Conservation (phyloP, 2,113 vertebrate genomes). For the Ochotona curzoniae region DNA sequence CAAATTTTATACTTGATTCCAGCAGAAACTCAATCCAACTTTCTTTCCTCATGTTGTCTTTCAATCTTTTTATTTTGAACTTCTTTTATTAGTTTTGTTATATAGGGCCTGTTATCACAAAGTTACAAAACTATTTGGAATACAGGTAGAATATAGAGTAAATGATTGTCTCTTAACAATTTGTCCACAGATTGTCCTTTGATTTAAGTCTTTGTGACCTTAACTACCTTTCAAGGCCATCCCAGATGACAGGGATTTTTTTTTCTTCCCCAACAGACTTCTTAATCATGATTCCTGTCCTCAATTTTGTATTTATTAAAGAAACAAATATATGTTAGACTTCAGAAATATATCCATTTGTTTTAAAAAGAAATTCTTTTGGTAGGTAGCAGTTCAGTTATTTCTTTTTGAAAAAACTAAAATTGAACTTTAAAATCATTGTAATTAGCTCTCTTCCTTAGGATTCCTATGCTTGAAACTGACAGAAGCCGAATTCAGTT, state of each 20-base stretch:
- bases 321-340: background rate
- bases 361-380: background rate
- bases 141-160: background rate
- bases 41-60: background rate
- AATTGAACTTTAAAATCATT: background rate
- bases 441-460: constrained; percentile 33
- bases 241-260: background rate
- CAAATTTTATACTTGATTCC: background rate
- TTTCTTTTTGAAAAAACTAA: constrained; percentile 44
- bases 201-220: background rate
- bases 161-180: background rate
- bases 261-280: background rate
- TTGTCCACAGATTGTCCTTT: background rate
- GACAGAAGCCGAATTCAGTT: background rate
- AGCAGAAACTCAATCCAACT: background rate
- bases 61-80: constrained; percentile 45
- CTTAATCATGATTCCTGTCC: constrained; percentile 17
- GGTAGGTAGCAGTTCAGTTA: background rate
- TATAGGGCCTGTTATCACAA: background rate
- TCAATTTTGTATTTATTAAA: constrained; percentile 30
- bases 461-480: background rate
- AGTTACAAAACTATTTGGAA: constrained; percentile 7
- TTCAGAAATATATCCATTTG: background rate
- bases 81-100: constrained; percentile 32
- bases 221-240: background rate